Evolutionary conservation across 2,888 invertebrate species (phyloP), one percentile per base, ranked within the genome.

Genomic region (Cylindroiulus punctatus): DNA sequence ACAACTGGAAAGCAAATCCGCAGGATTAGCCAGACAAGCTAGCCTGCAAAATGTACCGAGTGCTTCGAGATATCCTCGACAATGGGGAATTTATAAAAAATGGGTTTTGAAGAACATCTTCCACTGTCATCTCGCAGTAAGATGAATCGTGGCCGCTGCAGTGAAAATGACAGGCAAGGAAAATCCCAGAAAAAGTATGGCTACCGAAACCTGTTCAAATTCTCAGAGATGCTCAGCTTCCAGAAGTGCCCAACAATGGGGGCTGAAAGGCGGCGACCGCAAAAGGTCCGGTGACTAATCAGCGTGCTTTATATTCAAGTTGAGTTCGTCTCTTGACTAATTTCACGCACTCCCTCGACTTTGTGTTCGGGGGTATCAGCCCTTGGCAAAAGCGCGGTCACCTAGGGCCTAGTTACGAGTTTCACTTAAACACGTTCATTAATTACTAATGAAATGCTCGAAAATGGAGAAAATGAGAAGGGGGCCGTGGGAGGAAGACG

Each of bases 221-320:
- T 44, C 44, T 44, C 44, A 44, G 36, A 44, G 44, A 12, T 44
- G n/a, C 52, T 12, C 47, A 47, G 17, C 17, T 10, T 47, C 14
- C 14, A 17, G 76, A 12, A 14, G 30, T 76, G 76, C 76, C 76
- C 76, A 30, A 0, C 14, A 76, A 76, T 17, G 14, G 76, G 26
- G 76, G 76, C 17, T 76, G 14, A 76, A 76, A 30, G 30, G 76
- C 76, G 76, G 76, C 32, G 32, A 76, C 76, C 8, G 30, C 17
- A 30, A 32, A 17, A 30, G 76, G 76, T 26, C 30, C 76, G 30
- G 26, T 30, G 17, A 76, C 76, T 76, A 76, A 76, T 76, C 76
- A 76, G 76, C 26, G 76, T 76, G 76, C 76, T 76, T 76, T 76
- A 76, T 76, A 76, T 76, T 76, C 76, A 76, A 76, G 30, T 76